Base-by-base conservation (phyloP, 2,888 invertebrate genomes). In the Eilema griseolum region DNA sequence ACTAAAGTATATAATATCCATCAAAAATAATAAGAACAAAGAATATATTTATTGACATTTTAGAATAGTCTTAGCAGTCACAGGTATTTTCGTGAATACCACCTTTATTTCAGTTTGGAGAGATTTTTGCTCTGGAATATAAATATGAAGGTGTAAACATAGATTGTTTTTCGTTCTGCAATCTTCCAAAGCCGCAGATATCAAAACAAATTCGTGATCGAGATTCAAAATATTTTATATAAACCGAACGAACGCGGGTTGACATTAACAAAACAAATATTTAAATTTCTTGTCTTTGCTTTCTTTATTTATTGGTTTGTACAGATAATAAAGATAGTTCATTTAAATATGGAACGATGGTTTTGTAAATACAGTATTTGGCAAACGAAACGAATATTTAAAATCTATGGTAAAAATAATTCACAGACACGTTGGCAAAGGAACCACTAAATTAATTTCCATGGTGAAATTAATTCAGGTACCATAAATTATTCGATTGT, bases 151-250 rank as follows among this genome's bases (percentile, higher is more conserved):
- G 5, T 37, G 12, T 12, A 37, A 37, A 37, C 33, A 12, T 1
- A 37, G 33, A 37, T 37, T 11, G 33, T 37, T 11, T 37, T 37
- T 37, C 12, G 33, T 37, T 37, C 11, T 37, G 11, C 33, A 16
- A 41, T 41, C 16, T 11, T 41, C 41, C 16, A 41, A 37, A 20
- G 52, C n/a, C 52, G n/a, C 20, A 52, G 52, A n/a, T 52, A 52
- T n/a, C 5, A n/a, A 52, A 37, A 52, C 52, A n/a, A 59, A 24
- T 59, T 26, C 23, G 26, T 59, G 59, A 59, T 26, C 23, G 52
- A 52, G n/a, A n/a, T 52, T 52, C 52, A 52, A 52, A 61, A 31
- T 61, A 31, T 61, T 28, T 61, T 28, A 31, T 31, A 33, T 26
- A 59, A 59, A 59, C 24, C 59, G 12, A 59, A 59, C 12, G 59